Base-by-base conservation (phyloP, 2,888 invertebrate species). In the Eupithecia abbreviata region DNA sequence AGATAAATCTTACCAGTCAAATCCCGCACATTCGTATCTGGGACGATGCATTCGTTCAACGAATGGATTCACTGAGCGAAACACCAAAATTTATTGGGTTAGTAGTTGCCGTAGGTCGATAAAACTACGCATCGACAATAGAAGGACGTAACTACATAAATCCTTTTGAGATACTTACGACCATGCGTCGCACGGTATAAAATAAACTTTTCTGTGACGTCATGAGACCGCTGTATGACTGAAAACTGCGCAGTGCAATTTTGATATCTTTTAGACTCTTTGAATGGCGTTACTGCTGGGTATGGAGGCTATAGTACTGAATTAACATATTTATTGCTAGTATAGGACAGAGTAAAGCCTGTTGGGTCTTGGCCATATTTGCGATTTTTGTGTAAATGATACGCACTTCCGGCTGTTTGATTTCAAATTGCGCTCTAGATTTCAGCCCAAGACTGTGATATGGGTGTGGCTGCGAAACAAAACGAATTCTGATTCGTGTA, bases 61-160 rank as follows among this genome's bases (percentile, higher is more conserved):
- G 90, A 92, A 90, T 90, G 92, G 93, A 93, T 93, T 92, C 94
- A 93, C 90, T 93, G 92, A 93, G 91, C 93, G 94, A 94, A 94
- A 94, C 94, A 93, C 94, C 93, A 87, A 94, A 95, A 95, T 95
- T 95, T 95, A 95, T 95, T 95, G 88, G 95, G 94, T 95, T 95
- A 95, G 94, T 94, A 95, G 95, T 94, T 91, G 91, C 94, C 91
- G 90, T 93, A 94, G 95, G 94, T 95, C 95, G 95, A 95, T 95
- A 95, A 94, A 94, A 93, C 91, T 92, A 89, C 86, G 84, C 81
- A 84, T 84, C 88, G 84, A 87, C 86, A 85, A 84, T 86, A 88
- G 86, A 94, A 94, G 82, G 91, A 82, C 91, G 91, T 93, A 93
- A 90, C 89, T 93, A 90, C 85, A 86, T 85, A 87, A 89, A 90